A percentile compares a stretch with the other conserved stretches of the same genome.
Evolutionary conservation across 64 coral and sea anemone species (phyloP).

Genomic region (Dendrophyllia cribrosa): DNA sequence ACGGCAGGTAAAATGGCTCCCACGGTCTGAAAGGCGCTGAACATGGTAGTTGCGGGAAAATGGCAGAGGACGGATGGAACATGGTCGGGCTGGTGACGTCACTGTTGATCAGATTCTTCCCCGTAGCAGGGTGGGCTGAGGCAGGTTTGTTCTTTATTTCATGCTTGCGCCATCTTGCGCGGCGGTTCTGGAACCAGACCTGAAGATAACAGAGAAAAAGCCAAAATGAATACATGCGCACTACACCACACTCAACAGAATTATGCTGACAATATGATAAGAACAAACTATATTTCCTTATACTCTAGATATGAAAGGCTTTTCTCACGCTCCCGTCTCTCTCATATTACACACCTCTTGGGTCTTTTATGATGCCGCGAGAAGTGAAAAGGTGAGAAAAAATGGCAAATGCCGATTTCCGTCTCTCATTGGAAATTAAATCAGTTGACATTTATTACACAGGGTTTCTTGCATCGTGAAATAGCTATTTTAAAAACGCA

Average conservation of each 20-base stretch:
- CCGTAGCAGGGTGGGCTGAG: conserved; percentile 15
- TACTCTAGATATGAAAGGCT: too few relatives aligned
- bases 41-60: background rate
- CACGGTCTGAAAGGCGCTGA: background rate
- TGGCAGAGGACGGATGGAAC: background rate
- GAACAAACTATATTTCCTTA: too few relatives aligned
- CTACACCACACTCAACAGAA: background rate
- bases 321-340: too few relatives aligned
- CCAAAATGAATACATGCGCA: background rate
- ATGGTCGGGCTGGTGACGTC: background rate
- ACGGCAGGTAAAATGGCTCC: background rate
- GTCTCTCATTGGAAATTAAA: too few relatives aligned
- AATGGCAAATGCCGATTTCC: too few relatives aligned
- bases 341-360: too few relatives aligned
- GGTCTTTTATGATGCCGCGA: too few relatives aligned
- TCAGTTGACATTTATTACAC: too few relatives aligned
- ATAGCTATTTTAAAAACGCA: too few relatives aligned
- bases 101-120: background rate
- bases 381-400: too few relatives aligned
- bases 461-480: too few relatives aligned
- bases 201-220: background rate
- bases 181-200: conserved; percentile 88
- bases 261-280: background rate
- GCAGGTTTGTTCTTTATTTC: conserved; percentile 74
- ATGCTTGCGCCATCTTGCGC: conserved; percentile 67